These are phyloP conservation scores for Caenorhabditis drosophilae DNA, from an alignment of 2,888 invertebrate genomes.

Conservation along the genomic window DNA sequence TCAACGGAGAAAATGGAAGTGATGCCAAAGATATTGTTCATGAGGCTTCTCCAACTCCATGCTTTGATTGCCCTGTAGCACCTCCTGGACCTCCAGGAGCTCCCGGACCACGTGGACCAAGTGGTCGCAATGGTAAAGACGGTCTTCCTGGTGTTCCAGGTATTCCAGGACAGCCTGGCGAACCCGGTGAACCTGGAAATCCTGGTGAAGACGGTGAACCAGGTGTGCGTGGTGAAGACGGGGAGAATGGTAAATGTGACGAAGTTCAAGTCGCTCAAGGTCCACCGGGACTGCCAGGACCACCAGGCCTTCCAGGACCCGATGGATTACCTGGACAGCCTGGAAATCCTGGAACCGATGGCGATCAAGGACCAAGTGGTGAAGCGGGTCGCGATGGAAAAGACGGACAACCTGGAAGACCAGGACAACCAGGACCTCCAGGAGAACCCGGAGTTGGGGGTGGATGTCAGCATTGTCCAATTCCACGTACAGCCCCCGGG, in stretches of 20 bases:
- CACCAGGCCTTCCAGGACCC: slow-evolving; percentile 35
- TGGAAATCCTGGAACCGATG: slow-evolving; percentile 52
- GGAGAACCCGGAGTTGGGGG: slow-evolving; percentile 47
- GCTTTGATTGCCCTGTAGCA: slow-evolving; percentile 27
- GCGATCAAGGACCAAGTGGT: slow-evolving; percentile 43
- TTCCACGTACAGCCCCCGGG: slow-evolving; percentile 48
- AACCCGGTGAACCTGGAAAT: slow-evolving; percentile 43
- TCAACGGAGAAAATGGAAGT: slow-evolving; percentile 41
- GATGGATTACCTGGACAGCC: slow-evolving; percentile 49
- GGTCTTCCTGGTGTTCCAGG: slow-evolving; percentile 44
- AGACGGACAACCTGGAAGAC: slow-evolving; percentile 31
- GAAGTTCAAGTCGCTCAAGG: slow-evolving; percentile 37
- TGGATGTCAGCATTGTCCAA: slow-evolving; percentile 49
- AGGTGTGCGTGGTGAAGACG: slow-evolving; percentile 40
- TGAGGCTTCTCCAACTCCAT: slow-evolving; percentile 12
- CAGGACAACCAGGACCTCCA: slow-evolving; percentile 41
- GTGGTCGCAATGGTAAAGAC: slow-evolving; percentile 46
- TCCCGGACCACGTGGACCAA: slow-evolving; percentile 47
- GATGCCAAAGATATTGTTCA: slow-evolving; percentile 18
- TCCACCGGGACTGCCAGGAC: slow-evolving; percentile 41
- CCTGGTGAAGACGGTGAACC: slow-evolving; percentile 42
- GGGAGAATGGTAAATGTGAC: slow-evolving; percentile 28
- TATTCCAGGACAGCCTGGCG: slow-evolving; percentile 46
- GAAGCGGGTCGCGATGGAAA: slow-evolving; percentile 46
- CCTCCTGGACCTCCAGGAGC: slow-evolving; percentile 45